Evolutionary conservation across 2,113 vertebrate species (phyloP).

Genomic region (Edolisoma coerulescens): DNA sequence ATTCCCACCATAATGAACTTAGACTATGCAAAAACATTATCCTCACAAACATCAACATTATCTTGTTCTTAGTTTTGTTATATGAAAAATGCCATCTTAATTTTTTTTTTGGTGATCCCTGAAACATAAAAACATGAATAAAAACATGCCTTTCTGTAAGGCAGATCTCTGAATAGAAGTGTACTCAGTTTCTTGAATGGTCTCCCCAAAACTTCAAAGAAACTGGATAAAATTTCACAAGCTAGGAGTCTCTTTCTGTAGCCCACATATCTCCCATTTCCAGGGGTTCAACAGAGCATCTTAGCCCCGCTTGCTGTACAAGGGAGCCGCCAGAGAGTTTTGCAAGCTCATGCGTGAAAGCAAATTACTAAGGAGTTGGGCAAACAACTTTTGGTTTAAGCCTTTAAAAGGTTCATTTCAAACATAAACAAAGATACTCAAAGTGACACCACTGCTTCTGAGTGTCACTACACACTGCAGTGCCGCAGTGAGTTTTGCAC

Average conservation of each 20-base stretch:
- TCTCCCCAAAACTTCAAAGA: neutral
- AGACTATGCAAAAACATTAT: neutral
- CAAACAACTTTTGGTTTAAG: neutral
- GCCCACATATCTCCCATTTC: neutral
- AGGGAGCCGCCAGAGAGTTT: accelerated
- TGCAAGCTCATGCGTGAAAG: neutral
- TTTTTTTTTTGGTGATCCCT: neutral
- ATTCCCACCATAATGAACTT: neutral
- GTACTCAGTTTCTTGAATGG: neutral
- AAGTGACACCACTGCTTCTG: neutral
- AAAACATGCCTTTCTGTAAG: neutral
- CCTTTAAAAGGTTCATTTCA: neutral
- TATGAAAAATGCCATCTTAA: neutral
- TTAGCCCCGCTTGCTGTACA: neutral
- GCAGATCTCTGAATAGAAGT: neutral
- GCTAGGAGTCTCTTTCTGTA: neutral
- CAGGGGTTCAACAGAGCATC: neutral
- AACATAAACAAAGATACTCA: neutral
- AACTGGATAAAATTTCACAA: neutral
- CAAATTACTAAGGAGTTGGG: neutral
- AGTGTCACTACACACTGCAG: neutral
- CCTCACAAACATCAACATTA: neutral
- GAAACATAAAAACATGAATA: neutral
- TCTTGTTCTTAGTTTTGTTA: neutral
- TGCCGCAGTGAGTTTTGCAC: neutral